phyloP scores from a whole-genome alignment of 2,113 vertebrate species.

The Proterorhinus semilunaris region DNA sequence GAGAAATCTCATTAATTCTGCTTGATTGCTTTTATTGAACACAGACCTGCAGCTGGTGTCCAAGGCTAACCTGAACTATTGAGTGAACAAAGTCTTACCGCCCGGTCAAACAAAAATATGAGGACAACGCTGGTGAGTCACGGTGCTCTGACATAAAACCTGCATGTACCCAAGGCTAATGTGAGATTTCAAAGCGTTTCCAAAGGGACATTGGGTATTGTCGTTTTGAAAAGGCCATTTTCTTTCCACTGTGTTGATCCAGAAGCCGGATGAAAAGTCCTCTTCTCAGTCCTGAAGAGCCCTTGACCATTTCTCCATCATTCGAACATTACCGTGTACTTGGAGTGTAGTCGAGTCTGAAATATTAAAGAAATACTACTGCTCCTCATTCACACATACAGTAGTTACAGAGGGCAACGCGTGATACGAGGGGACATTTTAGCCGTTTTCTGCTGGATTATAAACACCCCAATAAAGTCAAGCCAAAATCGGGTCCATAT shows the following conservation, averaged over 20 bases:
- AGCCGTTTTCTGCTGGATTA: no score
- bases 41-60: neutral
- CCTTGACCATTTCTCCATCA: neutral
- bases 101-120: neutral
- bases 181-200: neutral
- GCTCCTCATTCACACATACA: no score
- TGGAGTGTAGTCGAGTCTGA: no score
- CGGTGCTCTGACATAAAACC: neutral
- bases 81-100: neutral
- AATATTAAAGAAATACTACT: no score
- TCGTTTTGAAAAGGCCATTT: neutral
- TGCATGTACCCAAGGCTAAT: neutral
- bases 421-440: no score
- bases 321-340: no score
- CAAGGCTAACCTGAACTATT: neutral
- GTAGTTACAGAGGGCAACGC: no score
- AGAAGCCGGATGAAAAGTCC: neutral
- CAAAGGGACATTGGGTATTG: neutral
- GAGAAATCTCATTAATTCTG: no score
- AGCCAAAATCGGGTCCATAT: no score
- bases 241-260: neutral
- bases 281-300: neutral
- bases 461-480: no score
- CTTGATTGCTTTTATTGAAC: no score
- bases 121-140: neutral